Percentiles rank a stretch among this genome's conserved stretches.
phyloP scores from a whole-genome alignment of 2,888 invertebrate species.

The Gymnosoma rotundatum region DNA sequence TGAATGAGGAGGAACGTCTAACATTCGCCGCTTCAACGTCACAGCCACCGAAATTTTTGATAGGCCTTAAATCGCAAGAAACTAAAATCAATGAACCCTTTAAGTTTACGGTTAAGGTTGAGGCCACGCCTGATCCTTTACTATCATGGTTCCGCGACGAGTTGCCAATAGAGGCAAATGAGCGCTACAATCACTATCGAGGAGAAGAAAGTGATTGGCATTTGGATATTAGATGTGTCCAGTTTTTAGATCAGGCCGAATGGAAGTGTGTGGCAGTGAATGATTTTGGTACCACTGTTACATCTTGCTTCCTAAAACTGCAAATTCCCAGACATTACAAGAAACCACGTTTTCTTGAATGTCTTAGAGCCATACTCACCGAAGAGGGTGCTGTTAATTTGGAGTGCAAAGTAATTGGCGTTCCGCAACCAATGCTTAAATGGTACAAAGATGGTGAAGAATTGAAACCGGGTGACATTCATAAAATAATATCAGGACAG shows the following conservation, averaged over 20 bases:
- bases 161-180: conserved; percentile 87
- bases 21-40: conserved; percentile 85
- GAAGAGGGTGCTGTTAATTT: conserved; percentile 94
- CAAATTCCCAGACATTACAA: conserved; percentile 94
- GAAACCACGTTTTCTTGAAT: conserved; percentile 93
- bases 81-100: conserved; percentile 92
- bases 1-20: conserved; percentile 91
- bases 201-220: conserved; percentile 89
- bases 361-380: conserved; percentile 91
- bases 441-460: conserved; percentile 97
- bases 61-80: conserved; percentile 91
- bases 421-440: conserved; percentile 93
- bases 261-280: conserved; percentile 96
- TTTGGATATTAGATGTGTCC: conserved; percentile 88
- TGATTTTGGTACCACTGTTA: conserved; percentile 94
- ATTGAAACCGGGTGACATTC: conserved; percentile 94
- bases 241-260: conserved; percentile 93
- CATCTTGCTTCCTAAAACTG: conserved; percentile 92
- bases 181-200: conserved; percentile 87
- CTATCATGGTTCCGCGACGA: conserved; percentile 95
- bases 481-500: conserved; percentile 94
- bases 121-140: conserved; percentile 90
- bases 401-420: conserved; percentile 96
- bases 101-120: conserved; percentile 91
- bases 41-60: conserved; percentile 92